Base-by-base conservation (phyloP, 1,140 invertebrate genomes). In the Latrodectus geometricus region DNA sequence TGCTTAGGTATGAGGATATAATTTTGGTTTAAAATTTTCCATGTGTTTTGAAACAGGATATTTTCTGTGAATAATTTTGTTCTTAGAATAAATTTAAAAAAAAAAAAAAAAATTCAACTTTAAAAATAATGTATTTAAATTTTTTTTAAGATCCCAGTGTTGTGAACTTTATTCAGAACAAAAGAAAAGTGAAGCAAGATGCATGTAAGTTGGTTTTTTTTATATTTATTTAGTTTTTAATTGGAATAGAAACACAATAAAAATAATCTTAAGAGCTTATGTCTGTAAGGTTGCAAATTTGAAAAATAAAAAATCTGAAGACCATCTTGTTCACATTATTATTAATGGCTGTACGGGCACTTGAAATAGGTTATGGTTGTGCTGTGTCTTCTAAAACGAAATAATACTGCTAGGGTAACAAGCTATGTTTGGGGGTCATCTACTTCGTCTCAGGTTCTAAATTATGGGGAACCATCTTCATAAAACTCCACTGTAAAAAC, bases 1-100 rank as follows among this genome's bases (percentile, higher is more conserved):
- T 93, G 91, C 15, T 90, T 97, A 77, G 94, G 84, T 86, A 61
- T 48, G 11, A 23, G 35, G 8, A 69, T 68, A 56, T 17, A n/a
- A 4, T 70, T n/a, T 54, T 15, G 9, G 35, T 65, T 68, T 74
- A 35, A 52, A 73, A 11, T 23, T 21, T 5, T 76, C 65, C 49
- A 66, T 12, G 12, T 21, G 52, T 9, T 61, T n/a, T 15, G 5
- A 14, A 49, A 68, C 77, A 35, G 11, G 14, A 11, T 7, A 68
- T n/a, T 23, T 14, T 14, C 35, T 49, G 49, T 23, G 12, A 61
- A 9, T n/a, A 61, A 15, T 61, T 21, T 61, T 74, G 48, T 21
- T 69, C 8, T 20, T n/a, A 20, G 17, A 15, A 74, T 35, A 4
- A n/a, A n/a, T n/a, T n/a, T n/a, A n/a, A n/a, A n/a, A n/a, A n/a